Evolutionary conservation across 1,140 invertebrate genomes (phyloP).

Genomic region (Samia ricini): DNA sequence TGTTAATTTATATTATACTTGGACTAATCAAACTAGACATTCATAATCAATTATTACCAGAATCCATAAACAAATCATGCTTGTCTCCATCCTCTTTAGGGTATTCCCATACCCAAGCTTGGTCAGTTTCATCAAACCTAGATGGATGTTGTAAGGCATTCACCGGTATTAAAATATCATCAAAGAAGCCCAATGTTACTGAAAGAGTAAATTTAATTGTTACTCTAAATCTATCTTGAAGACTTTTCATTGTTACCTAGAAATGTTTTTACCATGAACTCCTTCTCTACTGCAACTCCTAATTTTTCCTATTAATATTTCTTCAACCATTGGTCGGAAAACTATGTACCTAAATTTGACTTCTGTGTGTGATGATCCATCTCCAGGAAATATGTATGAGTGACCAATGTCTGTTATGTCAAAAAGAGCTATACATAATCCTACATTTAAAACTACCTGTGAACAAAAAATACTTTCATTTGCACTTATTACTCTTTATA

Average conservation of each 20-base stretch:
- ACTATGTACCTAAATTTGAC: conserved; percentile 95
- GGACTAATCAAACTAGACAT: neutral
- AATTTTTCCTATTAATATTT: conserved; percentile 95
- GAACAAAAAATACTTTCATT: conserved; percentile 46
- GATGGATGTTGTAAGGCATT: conserved; percentile 93
- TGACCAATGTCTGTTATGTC: conserved; percentile 93
- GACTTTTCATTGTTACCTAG: neutral
- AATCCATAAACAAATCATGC: conserved; percentile 94
- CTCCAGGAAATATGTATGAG: conserved; percentile 94
- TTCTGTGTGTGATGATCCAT: conserved; percentile 95
- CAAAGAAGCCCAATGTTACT: conserved; percentile 96
- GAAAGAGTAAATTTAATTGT: conserved; percentile 48
- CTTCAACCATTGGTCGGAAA: conserved; percentile 95
- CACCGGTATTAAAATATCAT: conserved; percentile 95
- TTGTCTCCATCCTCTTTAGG: conserved; percentile 89
- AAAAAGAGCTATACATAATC: conserved; percentile 93
- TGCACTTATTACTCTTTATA: neutral
- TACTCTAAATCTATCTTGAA: neutral
- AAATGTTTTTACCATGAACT: conserved; percentile 86
- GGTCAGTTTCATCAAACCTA: conserved; percentile 94
- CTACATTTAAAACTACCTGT: conserved; percentile 94
- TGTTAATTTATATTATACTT: too few species aligned
- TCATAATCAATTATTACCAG: conserved; percentile 74
- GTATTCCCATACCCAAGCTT: conserved; percentile 98
- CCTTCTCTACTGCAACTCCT: conserved; percentile 93